Base-by-base conservation (phyloP, 1,140 invertebrate species). In the Apis cerana region DNA sequence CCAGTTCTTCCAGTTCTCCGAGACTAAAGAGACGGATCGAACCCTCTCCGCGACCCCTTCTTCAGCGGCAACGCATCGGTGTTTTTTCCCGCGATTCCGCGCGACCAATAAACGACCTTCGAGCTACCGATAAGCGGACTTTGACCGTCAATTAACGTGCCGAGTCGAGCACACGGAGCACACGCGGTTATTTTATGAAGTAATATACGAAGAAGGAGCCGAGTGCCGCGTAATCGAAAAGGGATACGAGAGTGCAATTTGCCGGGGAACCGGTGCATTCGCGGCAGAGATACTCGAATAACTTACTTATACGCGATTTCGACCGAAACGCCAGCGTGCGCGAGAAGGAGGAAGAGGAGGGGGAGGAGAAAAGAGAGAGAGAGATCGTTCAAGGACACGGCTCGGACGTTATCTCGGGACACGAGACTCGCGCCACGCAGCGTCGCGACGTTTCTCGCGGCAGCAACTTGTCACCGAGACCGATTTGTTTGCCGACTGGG, bases 401-500 rank as follows among this genome's bases (percentile, higher is more conserved):
- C 56, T 69, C 1, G 56, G 83, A 85, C 75, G 64, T 82, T 86
- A 86, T 86, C 85, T 74, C 52, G 33, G 1, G 50, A 61, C 69
- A 43, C 67, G 33, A 23, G 48, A 54, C 72, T 82, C 62, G 74
- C 68, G n/a, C 23, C 43, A 52, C 71, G 19, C 19, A 56, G 68
- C 83, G 54, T 78, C 62, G 50, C 82, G 62, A 74, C 82, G 69
- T 33, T 65, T 15, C 33, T 52, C 58, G 43, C 71, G 21, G 21
- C 54, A 10, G 21, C 88, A 85, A 88, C 89, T 90, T 89, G 84
- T 91, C 89, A 85, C 86, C 82, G 61, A 68, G 80, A 43, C 80
- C 83, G 87, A 89, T 89, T 89, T 85, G 89, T 89, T 84, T 58
- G 52, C 62, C 82, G 23, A 70, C n/a, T 43, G 33, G 69, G 23